Base-by-base conservation (phyloP, 2,797 vertebrate genomes). In the Falco berigora region DNA sequence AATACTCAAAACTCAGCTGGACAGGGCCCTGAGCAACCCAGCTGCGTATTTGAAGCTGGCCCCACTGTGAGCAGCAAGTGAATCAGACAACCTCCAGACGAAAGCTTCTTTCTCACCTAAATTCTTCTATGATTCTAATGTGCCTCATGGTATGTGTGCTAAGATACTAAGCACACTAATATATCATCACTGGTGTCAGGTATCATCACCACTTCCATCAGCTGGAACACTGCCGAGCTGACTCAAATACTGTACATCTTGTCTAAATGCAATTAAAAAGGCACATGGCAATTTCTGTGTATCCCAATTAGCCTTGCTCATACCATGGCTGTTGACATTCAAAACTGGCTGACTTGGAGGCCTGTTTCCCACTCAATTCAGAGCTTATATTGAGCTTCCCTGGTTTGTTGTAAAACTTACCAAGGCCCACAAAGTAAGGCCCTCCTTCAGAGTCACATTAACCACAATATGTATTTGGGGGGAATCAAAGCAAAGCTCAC, bases 221-320 rank as follows among this genome's bases (percentile, higher is more conserved):
- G 63, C 56, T 95, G 92, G 86, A 96, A 78, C 18, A 5, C 67
- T 61, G 86, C 74, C 55, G 8, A 90, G 86, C 87, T 96, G 93
- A 94, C 92, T 93, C 95, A 97, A 96, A 86, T 92, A 93, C 82
- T 81, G 78, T 64, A 78, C 78, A 86, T 83, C 86, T 96, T 68
- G 73, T 91, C 91, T 94, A 81, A 95, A 88, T 18, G 73, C 75
- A 96, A 96, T 93, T 93, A 49, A 86, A 88, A 83, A 91, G 88
- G 88, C 80, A 95, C 55, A 69, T 34, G 63, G 67, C 89, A 77
- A 38, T 69, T 86, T 69, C 61, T 85, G 40, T 82, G 74, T 63
- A 79, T 94, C 75, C 96, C 93, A 95, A 76, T 95, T 92, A 95
- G 92, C 77, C 40, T 89, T 42, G 58, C 46, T 89, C 38, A 53